phyloP scores from a whole-genome alignment of 2,113 vertebrate species.

The Rhodinocichla rosea region DNA sequence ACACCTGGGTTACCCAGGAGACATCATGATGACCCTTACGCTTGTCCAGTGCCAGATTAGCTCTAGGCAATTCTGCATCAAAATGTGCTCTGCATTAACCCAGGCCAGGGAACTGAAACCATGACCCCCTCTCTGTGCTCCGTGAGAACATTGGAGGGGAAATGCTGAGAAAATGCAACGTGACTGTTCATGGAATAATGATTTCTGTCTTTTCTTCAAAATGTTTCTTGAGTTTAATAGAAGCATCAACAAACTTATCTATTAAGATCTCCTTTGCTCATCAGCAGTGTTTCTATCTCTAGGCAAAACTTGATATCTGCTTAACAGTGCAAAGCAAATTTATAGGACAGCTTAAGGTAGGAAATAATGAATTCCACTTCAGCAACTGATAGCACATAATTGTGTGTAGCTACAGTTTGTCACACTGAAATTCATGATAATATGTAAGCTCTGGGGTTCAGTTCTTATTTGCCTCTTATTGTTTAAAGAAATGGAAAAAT shows the following conservation, averaged over 20 bases:
- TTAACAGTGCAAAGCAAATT: slow-evolving; percentile 38
- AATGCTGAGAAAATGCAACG: background rate
- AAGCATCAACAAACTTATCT: background rate
- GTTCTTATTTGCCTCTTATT: background rate
- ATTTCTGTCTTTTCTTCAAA: background rate
- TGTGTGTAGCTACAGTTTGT: background rate
- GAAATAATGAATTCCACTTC: slow-evolving; percentile 18
- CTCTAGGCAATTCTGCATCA: background rate
- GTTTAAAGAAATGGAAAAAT: background rate
- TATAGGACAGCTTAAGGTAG: slow-evolving; percentile 43
- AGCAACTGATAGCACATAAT: background rate
- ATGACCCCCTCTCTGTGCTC: background rate
- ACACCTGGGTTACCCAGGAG: background rate
- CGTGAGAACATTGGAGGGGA: fast-evolving
- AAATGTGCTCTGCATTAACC: background rate
- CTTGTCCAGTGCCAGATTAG: background rate
- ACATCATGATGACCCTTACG: background rate
- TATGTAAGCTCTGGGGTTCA: background rate
- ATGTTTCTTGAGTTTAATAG: background rate
- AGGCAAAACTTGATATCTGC: background rate
- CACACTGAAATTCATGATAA: background rate
- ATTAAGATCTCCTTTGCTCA: background rate
- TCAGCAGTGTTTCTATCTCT: slow-evolving; percentile 4
- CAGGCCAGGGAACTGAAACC: background rate
- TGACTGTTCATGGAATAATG: background rate